A percentile compares a stretch with the other conserved stretches of the same genome.
phyloP scores from a whole-genome alignment of 2,797 vertebrate genomes.

The Sciurus carolinensis region DNA sequence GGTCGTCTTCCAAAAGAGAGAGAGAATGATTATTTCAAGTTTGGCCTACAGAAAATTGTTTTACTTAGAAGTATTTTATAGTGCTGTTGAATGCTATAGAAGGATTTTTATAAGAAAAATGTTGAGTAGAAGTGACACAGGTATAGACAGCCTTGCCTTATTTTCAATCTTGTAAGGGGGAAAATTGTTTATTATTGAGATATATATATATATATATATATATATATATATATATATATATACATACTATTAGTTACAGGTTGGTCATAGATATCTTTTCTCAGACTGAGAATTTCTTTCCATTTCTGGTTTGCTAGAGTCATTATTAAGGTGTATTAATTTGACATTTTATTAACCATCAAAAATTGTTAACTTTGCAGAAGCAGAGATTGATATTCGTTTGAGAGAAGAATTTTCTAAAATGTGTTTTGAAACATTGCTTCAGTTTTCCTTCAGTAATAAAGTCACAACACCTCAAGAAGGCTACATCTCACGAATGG shows the following conservation, averaged over 20 bases:
- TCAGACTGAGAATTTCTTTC: slow-evolving; percentile 38
- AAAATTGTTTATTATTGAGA: not conserved
- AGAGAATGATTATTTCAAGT: not conserved
- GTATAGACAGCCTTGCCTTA: not conserved
- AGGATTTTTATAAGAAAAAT: slow-evolving; percentile 1
- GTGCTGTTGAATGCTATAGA: not conserved
- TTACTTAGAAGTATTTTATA: not conserved
- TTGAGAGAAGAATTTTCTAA: slow-evolving; percentile 99
- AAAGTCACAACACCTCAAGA: slow-evolving; percentile 99
- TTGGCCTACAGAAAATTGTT: not conserved
- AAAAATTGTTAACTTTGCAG: slow-evolving; percentile 89
- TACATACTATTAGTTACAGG: not conserved
- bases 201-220: not conserved
- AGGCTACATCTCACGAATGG: slow-evolving; percentile 99
- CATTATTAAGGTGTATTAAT: not conserved
- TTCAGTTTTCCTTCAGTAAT: slow-evolving; percentile 99
- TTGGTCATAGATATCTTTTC: not conserved
- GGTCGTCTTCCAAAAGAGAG: not conserved
- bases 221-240: not conserved
- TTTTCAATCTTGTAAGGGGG: slow-evolving; percentile 19
- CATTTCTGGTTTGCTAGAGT: slow-evolving; percentile 58
- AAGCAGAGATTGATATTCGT: slow-evolving; percentile 98
- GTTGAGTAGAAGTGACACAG: not conserved
- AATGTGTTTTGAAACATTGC: slow-evolving; percentile 98
- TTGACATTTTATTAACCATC: slow-evolving; percentile 70